Evolutionary conservation across 2,797 vertebrate genomes (phyloP).

Genomic region (Pseudochirops cupreus): DNA sequence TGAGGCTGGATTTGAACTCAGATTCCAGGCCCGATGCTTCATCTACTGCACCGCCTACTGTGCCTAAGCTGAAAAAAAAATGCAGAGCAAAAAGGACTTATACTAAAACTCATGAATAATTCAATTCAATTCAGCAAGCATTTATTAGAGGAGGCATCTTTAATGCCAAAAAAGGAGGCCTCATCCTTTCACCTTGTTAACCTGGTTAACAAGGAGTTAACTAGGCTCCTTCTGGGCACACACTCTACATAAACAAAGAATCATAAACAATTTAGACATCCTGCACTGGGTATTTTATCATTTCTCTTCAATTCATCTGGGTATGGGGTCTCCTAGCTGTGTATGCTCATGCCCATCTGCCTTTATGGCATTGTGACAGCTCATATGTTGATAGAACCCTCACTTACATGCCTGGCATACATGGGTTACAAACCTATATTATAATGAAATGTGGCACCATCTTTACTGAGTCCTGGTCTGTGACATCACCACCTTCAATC

Average conservation of each 20-base stretch:
- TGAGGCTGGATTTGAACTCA: not conserved
- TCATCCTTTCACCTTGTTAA: constrained; percentile 11
- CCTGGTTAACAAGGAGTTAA: constrained; percentile 1
- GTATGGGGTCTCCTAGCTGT: constrained; percentile 53
- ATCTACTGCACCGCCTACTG: not conserved
- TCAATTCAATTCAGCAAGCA: not conserved
- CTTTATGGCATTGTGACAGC: constrained; percentile 33
- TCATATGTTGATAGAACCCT: constrained; percentile 20
- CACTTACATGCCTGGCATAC: constrained; percentile 39
- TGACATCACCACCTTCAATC: not conserved
- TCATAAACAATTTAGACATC: constrained; percentile 44
- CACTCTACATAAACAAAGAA: constrained; percentile 19
- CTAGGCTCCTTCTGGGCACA: not conserved
- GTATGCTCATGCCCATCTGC: constrained; percentile 43
- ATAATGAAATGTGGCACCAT: constrained; percentile 34
- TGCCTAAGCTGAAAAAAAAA: not conserved
- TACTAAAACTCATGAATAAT: not conserved
- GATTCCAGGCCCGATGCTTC: not conserved
- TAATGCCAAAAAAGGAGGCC: not conserved
- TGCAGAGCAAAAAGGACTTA: not conserved
- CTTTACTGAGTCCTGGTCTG: not conserved
- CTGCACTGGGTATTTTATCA: constrained; percentile 31
- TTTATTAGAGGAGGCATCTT: not conserved
- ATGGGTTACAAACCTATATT: constrained; percentile 40
- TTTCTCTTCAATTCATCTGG: constrained; percentile 53